Percentiles rank a stretch among this genome's conserved stretches.
Conservation (phyloP, 1,140 invertebrate species). For the Hypsibius dujardini region DNA sequence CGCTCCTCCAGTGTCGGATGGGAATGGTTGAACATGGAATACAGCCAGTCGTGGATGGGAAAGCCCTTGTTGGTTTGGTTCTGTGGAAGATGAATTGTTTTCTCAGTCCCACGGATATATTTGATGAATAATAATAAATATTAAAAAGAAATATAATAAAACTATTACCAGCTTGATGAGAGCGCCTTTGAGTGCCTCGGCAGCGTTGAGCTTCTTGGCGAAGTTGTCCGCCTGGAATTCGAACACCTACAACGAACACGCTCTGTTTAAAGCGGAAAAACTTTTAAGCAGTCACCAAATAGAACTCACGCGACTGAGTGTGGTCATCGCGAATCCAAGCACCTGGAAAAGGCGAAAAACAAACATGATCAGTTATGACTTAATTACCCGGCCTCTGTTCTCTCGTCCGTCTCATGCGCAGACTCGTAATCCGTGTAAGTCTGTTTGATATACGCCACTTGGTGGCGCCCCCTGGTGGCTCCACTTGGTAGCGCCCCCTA, state of each 20-base stretch:
- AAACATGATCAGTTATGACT: no score
- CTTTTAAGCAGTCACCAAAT: neutral
- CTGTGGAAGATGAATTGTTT: no score
- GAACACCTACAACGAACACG: constrained; percentile 40
- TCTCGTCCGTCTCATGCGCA: no score
- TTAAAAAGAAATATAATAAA: no score
- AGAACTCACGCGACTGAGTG: constrained; percentile 22
- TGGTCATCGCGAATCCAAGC: constrained; percentile 40
- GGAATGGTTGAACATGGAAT: constrained; percentile 78
- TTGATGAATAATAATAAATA: no score
- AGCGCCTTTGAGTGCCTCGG: constrained; percentile 47
- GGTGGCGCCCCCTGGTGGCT: neutral
- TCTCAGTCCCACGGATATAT: no score
- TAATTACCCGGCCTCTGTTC: no score
- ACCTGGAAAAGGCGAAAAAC: constrained; percentile 37
- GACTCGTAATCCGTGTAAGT: no score
- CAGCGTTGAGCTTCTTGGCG: constrained; percentile 53
- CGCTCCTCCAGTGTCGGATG: constrained; percentile 89
- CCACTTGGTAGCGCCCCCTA: neutral
- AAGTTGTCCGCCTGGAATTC: constrained; percentile 97
- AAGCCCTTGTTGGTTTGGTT: constrained; percentile 86
- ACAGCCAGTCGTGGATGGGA: constrained; percentile 72
- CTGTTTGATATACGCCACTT: neutral
- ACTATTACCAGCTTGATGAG: constrained; percentile 85
- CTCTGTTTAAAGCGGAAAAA: neutral